Evolutionary conservation across 2,888 invertebrate species (phyloP), one percentile per base, ranked within the genome.

Genomic region (Morpho achilles): DNA sequence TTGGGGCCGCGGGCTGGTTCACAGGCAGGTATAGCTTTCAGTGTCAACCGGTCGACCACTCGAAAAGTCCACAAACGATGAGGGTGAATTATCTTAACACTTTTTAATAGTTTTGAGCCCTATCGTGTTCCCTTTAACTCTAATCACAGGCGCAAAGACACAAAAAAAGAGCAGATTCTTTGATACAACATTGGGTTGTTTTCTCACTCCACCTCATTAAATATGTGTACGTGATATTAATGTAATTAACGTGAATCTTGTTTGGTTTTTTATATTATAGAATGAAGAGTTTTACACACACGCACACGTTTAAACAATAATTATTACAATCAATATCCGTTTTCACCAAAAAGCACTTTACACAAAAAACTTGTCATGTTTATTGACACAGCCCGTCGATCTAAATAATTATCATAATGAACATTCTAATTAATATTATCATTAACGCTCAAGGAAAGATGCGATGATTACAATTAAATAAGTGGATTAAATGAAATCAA

Each of bases 11-110:
- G 82, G 98, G 98, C 87, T 98, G 98, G 98, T 94, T 97, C 91
- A 96, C 96, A 85, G 96, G 96, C 85, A 96, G 96, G 87, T 98
- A 98, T 94, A 97, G 95, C 92, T 95, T 96, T 92, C 95, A 95
- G 87, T 98, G 98, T 94, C 97, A 98, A 92, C 98, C 98, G 78
- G 98, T 98, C 88, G 97, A 98, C 94, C 96, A 97, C 94, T 96
- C 96, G 86, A 95, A 95, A 91, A 94, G 95, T 92, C 96, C 97
- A 84, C 94, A 95, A 92, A 96, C 97, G 78, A 91, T 97, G 91
- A 94, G 97, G 94, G 98, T 98, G 62, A 62, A 62, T 62, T 62
- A 56, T 59, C 59, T 47, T 53, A 39, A 54, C 44, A 50, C 53
- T 52, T 59, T 60, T 56, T 54, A 54, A 54, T 54, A 32, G 32